phyloP scores from a whole-genome alignment of 53 echinoderm and acorn worm species.

The Paelopatides confundens region DNA sequence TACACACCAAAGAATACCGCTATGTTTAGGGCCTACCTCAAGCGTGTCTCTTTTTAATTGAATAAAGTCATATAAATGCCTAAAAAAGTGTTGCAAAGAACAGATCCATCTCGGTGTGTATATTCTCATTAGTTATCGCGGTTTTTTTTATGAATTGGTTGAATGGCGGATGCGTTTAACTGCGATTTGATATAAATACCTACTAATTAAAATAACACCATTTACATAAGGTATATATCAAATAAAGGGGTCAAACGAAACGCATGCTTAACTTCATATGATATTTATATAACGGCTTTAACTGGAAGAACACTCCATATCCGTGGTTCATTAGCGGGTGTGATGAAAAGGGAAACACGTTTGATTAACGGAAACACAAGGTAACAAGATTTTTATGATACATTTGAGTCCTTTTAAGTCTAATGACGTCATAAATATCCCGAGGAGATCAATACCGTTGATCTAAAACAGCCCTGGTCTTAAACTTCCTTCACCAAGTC shows the following conservation, averaged over 20 bases:
- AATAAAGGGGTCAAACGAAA: not conserved
- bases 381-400: slow-evolving; percentile 29
- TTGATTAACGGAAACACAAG: not conserved
- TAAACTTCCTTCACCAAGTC: not conserved
- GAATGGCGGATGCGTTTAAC: not conserved
- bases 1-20: too few species aligned
- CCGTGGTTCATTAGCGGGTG: slow-evolving; percentile 10
- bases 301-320: not conserved
- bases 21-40: too few species aligned
- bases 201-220: not conserved
- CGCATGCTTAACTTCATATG: not conserved
- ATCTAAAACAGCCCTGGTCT: not conserved
- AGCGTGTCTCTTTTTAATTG: too few species aligned
- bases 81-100: too few species aligned
- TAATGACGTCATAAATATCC: slow-evolving; percentile 33
- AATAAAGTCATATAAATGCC: too few species aligned
- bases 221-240: not conserved
- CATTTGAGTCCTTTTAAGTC: slow-evolving; percentile 19
- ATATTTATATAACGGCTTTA: too few species aligned
- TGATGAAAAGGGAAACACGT: slow-evolving; percentile 17
- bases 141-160: too few species aligned
- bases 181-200: not conserved
- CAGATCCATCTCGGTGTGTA: too few species aligned
- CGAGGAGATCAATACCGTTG: not conserved
- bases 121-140: too few species aligned